phyloP scores from a whole-genome alignment of 1,140 invertebrate species.

The Subanguina moxae region DNA sequence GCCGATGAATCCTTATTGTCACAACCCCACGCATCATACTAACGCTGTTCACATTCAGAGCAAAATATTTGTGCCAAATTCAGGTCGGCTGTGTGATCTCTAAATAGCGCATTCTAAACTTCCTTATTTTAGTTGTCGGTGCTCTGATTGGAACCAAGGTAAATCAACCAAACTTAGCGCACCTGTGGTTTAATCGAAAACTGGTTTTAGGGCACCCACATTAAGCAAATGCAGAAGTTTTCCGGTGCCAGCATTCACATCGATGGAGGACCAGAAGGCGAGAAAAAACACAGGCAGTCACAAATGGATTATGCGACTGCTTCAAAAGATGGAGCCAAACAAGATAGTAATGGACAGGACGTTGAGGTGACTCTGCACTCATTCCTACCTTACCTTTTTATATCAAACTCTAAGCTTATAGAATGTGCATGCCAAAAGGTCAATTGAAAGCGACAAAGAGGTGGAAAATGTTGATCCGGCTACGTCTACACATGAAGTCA shows the following conservation, averaged over 20 bases:
- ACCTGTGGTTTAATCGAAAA: not conserved
- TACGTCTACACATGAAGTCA: too few relatives aligned
- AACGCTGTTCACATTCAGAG: not conserved
- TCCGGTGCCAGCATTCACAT: not conserved
- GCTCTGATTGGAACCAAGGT: slow-evolving; percentile 6
- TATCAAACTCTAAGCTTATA: too few relatives aligned
- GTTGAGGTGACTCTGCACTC: not conserved
- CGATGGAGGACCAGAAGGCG: not conserved
- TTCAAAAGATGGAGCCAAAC: not conserved
- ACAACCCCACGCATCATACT: not conserved
- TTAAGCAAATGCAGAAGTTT: not conserved
- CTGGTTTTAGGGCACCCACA: not conserved
- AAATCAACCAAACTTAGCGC: not conserved
- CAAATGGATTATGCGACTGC: not conserved
- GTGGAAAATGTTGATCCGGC: too few relatives aligned
- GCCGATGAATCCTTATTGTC: not conserved
- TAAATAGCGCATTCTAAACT: too few relatives aligned
- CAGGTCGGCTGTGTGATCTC: not conserved
- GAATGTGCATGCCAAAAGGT: too few relatives aligned
- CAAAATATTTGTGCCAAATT: slow-evolving; percentile 1
- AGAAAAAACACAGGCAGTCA: not conserved
- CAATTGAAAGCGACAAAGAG: too few relatives aligned
- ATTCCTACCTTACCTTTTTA: too few relatives aligned
- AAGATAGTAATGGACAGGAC: not conserved
- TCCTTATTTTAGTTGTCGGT: not conserved